Conservation (phyloP, 2,888 invertebrate species). For the Trachelus troglodyta region DNA sequence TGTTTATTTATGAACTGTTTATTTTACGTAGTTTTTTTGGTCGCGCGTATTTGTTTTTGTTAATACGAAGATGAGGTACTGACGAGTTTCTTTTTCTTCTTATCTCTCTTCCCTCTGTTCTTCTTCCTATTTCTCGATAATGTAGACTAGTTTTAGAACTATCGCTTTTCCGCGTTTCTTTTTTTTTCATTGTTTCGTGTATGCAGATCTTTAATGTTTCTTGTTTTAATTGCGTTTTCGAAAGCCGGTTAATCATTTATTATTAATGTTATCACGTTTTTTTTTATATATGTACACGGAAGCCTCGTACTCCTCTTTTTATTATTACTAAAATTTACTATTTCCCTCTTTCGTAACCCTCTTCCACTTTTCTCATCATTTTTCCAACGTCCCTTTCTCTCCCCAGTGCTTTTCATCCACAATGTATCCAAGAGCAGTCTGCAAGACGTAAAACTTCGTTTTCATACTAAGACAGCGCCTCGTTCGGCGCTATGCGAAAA, state of each 20-base stretch:
- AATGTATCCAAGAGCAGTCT: neutral
- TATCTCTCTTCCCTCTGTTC: neutral
- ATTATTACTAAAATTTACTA: neutral
- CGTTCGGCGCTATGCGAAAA: slow-evolving; percentile 18
- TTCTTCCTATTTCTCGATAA: slow-evolving; percentile 1
- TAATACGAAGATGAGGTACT: slow-evolving; percentile 50
- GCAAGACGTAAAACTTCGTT: neutral
- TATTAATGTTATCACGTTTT: slow-evolving; percentile 14
- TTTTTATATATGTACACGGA: neutral
- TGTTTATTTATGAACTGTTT: slow-evolving; percentile 66
- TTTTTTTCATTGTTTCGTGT: slow-evolving; percentile 24
- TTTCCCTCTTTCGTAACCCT: neutral
- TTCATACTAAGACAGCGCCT: neutral
- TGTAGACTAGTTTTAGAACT: slow-evolving; percentile 30
- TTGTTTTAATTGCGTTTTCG: slow-evolving; percentile 15
- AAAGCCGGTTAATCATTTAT: slow-evolving; percentile 30
- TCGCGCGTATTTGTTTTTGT: slow-evolving; percentile 59
- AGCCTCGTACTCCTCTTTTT: neutral
- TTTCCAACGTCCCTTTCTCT: neutral
- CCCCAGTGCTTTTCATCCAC: neutral
- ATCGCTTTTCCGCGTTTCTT: slow-evolving; percentile 25
- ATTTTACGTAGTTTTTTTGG: slow-evolving; percentile 55
- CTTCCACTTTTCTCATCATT: slow-evolving; percentile 6
- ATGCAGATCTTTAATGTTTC: slow-evolving; percentile 23
- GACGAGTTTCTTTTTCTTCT: slow-evolving; percentile 27